Conservation (phyloP, 2,113 vertebrate species). For the Machaerirhynchus nigripectus region DNA sequence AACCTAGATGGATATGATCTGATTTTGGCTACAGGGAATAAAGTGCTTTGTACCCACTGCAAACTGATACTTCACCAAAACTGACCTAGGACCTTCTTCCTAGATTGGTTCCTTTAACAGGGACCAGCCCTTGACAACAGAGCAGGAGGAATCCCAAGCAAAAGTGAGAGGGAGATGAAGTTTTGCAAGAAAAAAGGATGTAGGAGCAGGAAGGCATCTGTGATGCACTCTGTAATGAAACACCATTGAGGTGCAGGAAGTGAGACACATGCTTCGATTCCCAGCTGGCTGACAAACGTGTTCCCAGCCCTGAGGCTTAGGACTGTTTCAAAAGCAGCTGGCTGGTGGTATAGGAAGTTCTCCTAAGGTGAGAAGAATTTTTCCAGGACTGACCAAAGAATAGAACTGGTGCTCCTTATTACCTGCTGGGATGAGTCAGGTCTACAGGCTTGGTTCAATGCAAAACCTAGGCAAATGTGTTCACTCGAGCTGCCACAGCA, state of each 20-base stretch:
- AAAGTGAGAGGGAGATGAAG: background rate
- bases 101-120: background rate
- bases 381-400: background rate
- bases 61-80: background rate
- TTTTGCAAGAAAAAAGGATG: background rate
- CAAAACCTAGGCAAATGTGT: background rate
- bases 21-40: background rate
- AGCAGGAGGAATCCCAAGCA: background rate
- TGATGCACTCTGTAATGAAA: background rate
- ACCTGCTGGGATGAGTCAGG: background rate
- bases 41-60: background rate
- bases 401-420: background rate
- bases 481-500: background rate
- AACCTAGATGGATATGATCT: background rate
- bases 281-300: background rate
- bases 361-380: background rate
- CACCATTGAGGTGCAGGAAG: background rate
- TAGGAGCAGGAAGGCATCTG: background rate
- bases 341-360: background rate
- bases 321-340: background rate
- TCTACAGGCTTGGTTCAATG: background rate
- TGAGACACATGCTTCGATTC: background rate
- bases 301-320: background rate
- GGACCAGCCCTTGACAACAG: background rate
- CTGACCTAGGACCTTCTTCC: background rate